Percentiles rank a stretch among this genome's conserved stretches.
phyloP scores from a whole-genome alignment of 2,797 vertebrate genomes.

The Percopsis omiscomaycus region DNA sequence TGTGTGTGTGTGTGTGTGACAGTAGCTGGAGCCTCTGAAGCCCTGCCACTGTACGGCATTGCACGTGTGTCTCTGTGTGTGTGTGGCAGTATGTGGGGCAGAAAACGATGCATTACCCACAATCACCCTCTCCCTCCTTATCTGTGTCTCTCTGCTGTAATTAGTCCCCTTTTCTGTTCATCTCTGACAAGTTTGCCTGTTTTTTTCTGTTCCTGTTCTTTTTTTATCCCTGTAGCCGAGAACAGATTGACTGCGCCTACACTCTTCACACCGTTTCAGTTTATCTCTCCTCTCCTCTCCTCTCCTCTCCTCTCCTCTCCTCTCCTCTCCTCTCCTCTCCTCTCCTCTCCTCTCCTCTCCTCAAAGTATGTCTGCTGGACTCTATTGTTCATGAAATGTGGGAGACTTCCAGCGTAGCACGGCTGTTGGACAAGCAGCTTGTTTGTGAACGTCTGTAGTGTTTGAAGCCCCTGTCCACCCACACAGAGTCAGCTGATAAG shows the following conservation, averaged over 20 bases:
- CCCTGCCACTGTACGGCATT: conserved; percentile 56
- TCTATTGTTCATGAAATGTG: no score
- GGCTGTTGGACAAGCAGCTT: no score
- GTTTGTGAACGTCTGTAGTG: no score
- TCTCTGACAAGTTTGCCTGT: conserved; percentile 27
- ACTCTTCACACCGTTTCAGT: conserved; percentile 44
- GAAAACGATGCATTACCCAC: no score
- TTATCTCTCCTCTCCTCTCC: not conserved
- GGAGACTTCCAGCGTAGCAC: no score
- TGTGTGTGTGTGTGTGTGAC: conserved; percentile 17
- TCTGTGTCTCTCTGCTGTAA: conserved; percentile 19
- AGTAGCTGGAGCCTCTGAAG: conserved; percentile 61
- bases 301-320: conserved; percentile 9
- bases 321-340: conserved; percentile 15
- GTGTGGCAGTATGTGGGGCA: not conserved
- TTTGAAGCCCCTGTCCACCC: no score
- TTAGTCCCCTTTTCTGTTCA: conserved; percentile 26
- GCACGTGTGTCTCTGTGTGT: conserved; percentile 38
- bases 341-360: conserved; percentile 1
- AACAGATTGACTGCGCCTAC: conserved; percentile 36
- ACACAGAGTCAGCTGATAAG: no score
- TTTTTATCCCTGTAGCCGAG: conserved; percentile 33
- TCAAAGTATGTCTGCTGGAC: no score
- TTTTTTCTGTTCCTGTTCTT: conserved; percentile 11
- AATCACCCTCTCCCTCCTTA: conserved; percentile 22